These are phyloP conservation scores for Ophioderma brevispina DNA, from an alignment of 35 echinoderm and acorn worm species.

Conservation along the genomic window DNA sequence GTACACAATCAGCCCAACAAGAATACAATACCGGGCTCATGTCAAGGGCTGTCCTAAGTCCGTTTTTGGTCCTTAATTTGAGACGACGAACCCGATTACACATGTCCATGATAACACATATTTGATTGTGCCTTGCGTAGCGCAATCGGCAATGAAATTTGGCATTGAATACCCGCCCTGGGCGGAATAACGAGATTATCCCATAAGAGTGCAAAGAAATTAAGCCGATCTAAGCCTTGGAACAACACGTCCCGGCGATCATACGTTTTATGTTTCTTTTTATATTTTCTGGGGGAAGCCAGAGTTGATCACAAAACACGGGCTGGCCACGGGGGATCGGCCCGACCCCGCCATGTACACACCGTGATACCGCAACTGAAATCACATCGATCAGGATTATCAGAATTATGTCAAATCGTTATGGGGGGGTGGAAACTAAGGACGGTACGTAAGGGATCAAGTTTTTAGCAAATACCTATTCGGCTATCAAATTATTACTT, in stretches of 20 bases:
- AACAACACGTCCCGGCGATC: neutral
- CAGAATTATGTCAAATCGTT: no score
- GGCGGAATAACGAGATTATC: neutral
- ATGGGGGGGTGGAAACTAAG: no score
- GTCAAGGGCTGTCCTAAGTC: neutral
- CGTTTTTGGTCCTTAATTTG: neutral
- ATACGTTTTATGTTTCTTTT: neutral
- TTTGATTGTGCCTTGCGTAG: neutral
- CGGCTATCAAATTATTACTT: no score
- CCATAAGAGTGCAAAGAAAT: neutral
- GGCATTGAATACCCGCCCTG: neutral
- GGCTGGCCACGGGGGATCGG: no score
- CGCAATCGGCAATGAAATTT: neutral
- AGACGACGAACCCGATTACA: neutral
- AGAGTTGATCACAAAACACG: no score
- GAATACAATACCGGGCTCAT: neutral
- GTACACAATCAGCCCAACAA: neutral
- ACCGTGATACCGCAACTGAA: no score
- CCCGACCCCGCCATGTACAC: no score
- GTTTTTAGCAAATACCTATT: no score
- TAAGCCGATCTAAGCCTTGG: slow-evolving; percentile 9
- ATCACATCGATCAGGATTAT: no score
- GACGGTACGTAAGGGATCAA: no score
- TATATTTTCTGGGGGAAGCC: no score
- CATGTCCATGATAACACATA: slow-evolving; percentile 9